These are phyloP conservation scores for Momotus momota DNA, from an alignment of 2,797 vertebrate species.

Conservation along the genomic window DNA sequence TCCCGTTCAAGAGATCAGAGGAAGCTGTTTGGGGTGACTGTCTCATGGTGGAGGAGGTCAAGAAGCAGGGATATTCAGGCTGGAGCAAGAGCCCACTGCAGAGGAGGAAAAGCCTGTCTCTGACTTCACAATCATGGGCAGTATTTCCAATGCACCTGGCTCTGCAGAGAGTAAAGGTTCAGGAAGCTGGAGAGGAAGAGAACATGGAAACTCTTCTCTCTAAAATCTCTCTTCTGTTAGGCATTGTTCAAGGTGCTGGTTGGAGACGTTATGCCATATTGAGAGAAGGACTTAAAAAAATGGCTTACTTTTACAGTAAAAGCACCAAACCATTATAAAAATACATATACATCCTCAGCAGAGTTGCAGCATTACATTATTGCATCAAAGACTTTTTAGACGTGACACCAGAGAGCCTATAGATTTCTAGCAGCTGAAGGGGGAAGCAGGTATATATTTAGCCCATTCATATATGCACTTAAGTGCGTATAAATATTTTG, in stretches of 20 bases:
- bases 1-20: fast-evolving
- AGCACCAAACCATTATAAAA: not conserved
- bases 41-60: not conserved
- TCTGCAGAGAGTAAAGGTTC: not conserved
- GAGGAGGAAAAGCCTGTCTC: not conserved
- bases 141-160: not conserved
- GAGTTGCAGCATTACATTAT: not conserved
- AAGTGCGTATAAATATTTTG: not conserved
- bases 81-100: not conserved
- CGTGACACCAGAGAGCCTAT: not conserved
- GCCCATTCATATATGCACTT: not conserved
- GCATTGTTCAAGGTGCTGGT: not conserved
- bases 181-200: not conserved
- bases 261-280: not conserved
- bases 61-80: not conserved
- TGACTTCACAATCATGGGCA: fast-evolving
- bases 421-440: not conserved
- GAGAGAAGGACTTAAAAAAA: not conserved
- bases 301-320: not conserved
- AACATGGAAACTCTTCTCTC: not conserved
- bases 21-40: not conserved
- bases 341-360: not conserved
- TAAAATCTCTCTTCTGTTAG: not conserved
- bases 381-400: not conserved
- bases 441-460: not conserved